Conservation (phyloP, 2,797 vertebrate genomes). For the Falco naumanni region DNA sequence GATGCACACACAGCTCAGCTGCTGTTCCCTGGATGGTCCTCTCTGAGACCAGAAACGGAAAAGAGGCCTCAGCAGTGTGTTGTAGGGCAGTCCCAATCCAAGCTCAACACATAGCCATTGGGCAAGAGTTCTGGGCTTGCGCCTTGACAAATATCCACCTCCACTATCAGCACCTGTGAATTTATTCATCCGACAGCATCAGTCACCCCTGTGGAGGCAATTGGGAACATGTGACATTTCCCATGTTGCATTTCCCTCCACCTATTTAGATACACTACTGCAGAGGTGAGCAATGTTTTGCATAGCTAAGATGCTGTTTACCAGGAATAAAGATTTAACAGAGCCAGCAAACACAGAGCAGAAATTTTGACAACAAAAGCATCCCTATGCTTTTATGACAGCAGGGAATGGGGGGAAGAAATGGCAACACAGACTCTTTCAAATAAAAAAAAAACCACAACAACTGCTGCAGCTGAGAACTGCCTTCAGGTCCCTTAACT, state of each 20-base stretch:
- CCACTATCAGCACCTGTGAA: not conserved
- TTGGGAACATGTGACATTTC: not conserved
- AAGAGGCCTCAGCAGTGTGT: not conserved
- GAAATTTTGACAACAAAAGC: not conserved
- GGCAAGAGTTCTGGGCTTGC: not conserved
- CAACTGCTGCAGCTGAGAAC: not conserved
- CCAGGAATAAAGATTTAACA: not conserved
- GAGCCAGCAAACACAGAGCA: not conserved
- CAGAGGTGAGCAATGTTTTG: not conserved
- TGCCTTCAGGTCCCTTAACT: not conserved
- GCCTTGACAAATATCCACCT: not conserved
- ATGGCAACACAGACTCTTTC: not conserved
- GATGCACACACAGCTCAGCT: rapidly evolving
- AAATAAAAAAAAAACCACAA: not conserved
- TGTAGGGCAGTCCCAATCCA: not conserved
- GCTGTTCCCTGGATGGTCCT: not conserved
- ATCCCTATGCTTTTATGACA: not conserved
- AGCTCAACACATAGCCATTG: not conserved
- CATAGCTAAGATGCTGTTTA: not conserved
- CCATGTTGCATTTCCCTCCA: not conserved
- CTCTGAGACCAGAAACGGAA: not conserved
- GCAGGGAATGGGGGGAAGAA: not conserved
- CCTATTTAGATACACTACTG: not conserved
- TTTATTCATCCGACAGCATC: not conserved
- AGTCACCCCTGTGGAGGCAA: not conserved